Percentiles rank a stretch among this genome's conserved stretches.
Conservation (phyloP, 1,140 invertebrate species). For the Drosophila funebris region DNA sequence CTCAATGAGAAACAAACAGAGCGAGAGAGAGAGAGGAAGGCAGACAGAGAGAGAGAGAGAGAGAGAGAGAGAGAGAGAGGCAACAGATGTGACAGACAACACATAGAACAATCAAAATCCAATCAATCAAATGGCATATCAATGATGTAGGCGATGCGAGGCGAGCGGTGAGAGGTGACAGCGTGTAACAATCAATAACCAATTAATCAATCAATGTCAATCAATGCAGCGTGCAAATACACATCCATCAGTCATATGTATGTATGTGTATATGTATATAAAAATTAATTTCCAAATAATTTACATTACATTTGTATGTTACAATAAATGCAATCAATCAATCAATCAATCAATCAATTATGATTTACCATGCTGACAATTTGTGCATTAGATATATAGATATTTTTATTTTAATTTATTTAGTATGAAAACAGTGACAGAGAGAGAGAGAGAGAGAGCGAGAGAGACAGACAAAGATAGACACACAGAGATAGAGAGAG, state of each 20-base stretch:
- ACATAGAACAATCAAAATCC: conserved; percentile 38
- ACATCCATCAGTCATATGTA: not conserved
- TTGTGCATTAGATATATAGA: conserved; percentile 25
- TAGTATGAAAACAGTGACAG: conserved; percentile 8
- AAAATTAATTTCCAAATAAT: conserved; percentile 2
- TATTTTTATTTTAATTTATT: conserved; percentile 22
- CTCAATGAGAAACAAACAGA: conserved; percentile 24
- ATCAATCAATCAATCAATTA: conserved; percentile 40
- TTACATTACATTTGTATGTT: conserved; percentile 1
- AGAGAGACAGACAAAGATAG: conserved; percentile 10
- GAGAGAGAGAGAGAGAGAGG: conserved; percentile 17
- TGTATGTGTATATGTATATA: not conserved
- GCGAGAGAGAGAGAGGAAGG: conserved; percentile 14
- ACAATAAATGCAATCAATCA: conserved; percentile 16
- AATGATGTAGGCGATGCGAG: conserved; percentile 28
- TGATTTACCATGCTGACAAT: conserved; percentile 56
- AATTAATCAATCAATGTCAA: conserved; percentile 42
- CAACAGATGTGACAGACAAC: conserved; percentile 25
- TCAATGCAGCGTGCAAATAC: conserved; percentile 38
- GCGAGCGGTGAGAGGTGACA: conserved; percentile 28
- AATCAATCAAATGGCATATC: conserved; percentile 46
- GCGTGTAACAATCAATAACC: conserved; percentile 32
- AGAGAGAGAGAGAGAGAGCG: not conserved
- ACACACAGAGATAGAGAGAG: conserved; percentile 5
- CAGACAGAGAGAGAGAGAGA: conserved; percentile 27